These are phyloP conservation scores for Orthonyx spaldingii DNA, from an alignment of 2,113 vertebrate genomes.

Conservation along the genomic window DNA sequence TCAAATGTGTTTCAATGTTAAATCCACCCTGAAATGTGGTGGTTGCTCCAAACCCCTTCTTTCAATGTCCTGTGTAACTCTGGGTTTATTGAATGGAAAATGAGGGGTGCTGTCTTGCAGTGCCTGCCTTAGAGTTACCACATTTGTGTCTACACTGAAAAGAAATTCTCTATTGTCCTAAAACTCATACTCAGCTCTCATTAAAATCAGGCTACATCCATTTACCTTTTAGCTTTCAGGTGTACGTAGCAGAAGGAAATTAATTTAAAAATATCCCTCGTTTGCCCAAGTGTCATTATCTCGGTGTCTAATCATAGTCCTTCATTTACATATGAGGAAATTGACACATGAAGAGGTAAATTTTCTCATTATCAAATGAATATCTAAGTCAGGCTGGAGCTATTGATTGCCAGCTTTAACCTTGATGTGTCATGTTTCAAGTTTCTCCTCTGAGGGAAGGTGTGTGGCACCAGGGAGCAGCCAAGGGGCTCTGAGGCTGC, in stretches of 20 bases:
- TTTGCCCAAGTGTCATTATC: slow-evolving; percentile 48
- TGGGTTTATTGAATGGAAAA: not conserved
- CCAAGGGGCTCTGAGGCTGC: not conserved
- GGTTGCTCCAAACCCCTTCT: not conserved
- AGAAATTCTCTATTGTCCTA: not conserved
- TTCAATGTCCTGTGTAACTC: not conserved
- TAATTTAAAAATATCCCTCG: slow-evolving; percentile 12
- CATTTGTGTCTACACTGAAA: not conserved
- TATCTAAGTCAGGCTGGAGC: not conserved
- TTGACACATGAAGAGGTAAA: slow-evolving; percentile 23
- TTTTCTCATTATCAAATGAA: slow-evolving; percentile 43
- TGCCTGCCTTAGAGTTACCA: not conserved
- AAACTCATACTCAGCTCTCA: not conserved
- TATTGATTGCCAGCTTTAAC: slow-evolving; percentile 36
- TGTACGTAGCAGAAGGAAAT: slow-evolving; percentile 1
- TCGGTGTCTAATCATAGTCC: slow-evolving; percentile 33
- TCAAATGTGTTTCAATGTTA: not conserved
- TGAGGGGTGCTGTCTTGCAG: not conserved
- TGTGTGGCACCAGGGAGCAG: not conserved
- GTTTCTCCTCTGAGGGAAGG: not conserved
- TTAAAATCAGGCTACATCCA: not conserved
- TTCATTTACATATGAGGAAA: slow-evolving; percentile 57
- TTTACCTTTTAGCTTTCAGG: not conserved
- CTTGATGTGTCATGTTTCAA: not conserved
- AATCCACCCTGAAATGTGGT: not conserved